phyloP scores from a whole-genome alignment of 2,113 vertebrate genomes.

The Phaethon lepturus region DNA sequence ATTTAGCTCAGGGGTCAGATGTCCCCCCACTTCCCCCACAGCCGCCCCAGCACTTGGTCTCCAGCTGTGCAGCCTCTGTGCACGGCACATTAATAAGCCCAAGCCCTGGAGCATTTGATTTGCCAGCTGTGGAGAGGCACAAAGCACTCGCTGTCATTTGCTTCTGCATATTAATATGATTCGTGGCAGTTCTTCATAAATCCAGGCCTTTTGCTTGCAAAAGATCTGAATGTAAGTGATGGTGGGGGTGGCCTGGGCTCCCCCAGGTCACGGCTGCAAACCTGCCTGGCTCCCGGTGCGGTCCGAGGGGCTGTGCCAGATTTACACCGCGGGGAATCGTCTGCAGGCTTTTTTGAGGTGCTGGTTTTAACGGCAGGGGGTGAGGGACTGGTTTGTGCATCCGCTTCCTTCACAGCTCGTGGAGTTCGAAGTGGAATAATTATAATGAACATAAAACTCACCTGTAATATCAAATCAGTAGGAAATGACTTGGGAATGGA shows the following conservation, averaged over 20 bases:
- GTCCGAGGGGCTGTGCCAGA: background rate
- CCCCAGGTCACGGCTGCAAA: background rate
- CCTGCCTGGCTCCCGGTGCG: fast-evolving
- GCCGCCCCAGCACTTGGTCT: background rate
- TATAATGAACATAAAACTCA: background rate
- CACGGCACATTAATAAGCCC: background rate
- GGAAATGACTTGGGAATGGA: background rate
- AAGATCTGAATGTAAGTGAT: background rate
- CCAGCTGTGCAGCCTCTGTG: background rate
- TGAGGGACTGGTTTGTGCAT: background rate
- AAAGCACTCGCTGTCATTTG: background rate
- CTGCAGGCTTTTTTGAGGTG: background rate
- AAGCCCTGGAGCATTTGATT: background rate
- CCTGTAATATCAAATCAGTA: background rate
- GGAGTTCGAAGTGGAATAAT: background rate
- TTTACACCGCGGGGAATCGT: fast-evolving
- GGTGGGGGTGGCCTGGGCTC: background rate
- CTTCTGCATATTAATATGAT: background rate
- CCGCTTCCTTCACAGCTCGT: background rate
- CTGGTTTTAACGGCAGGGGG: fast-evolving
- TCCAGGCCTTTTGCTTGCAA: background rate
- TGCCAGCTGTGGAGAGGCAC: background rate
- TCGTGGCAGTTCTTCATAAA: background rate
- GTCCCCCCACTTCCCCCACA: background rate
- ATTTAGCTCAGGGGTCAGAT: background rate